These are phyloP conservation scores for Macrosteles quadrilineatus DNA, from an alignment of 1,140 invertebrate genomes.

Conservation along the genomic window DNA sequence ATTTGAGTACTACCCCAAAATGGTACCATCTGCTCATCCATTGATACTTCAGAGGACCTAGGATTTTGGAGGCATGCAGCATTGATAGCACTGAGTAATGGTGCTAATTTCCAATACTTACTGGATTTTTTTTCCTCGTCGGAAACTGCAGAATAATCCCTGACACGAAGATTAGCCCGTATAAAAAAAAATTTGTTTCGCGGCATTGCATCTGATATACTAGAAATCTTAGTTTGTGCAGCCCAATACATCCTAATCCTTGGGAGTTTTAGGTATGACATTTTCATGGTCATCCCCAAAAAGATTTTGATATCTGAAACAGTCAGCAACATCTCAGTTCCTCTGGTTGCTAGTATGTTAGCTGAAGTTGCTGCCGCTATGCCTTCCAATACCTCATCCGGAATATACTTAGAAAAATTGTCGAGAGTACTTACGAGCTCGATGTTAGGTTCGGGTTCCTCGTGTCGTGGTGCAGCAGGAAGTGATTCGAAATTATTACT, in stretches of 20 bases:
- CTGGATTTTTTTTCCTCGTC: constrained; percentile 23
- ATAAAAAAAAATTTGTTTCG: neutral
- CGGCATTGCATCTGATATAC: neutral
- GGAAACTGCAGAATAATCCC: constrained; percentile 23
- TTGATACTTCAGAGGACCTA: constrained; percentile 22
- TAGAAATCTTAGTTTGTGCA: neutral
- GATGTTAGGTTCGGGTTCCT: too few relatives aligned
- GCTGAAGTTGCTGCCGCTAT: too few relatives aligned
- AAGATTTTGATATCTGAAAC: too few relatives aligned
- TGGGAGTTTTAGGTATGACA: neutral
- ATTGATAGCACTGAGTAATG: constrained; percentile 25
- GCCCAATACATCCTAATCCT: neutral
- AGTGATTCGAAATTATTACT: too few relatives aligned
- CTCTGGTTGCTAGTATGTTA: too few relatives aligned
- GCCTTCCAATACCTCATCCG: too few relatives aligned
- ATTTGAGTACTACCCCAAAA: constrained; percentile 25
- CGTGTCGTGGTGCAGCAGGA: too few relatives aligned
- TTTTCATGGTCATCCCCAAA: neutral
- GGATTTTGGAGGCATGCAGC: constrained; percentile 27
- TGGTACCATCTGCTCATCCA: constrained; percentile 39
- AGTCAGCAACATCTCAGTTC: too few relatives aligned
- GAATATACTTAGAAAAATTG: too few relatives aligned
- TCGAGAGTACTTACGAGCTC: too few relatives aligned
- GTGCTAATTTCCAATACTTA: constrained; percentile 36
- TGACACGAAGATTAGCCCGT: neutral